Percentiles rank a stretch among this genome's conserved stretches.
These are phyloP conservation scores for Drosophila histrio DNA, from an alignment of 2,888 invertebrate species.

Conservation along the genomic window DNA sequence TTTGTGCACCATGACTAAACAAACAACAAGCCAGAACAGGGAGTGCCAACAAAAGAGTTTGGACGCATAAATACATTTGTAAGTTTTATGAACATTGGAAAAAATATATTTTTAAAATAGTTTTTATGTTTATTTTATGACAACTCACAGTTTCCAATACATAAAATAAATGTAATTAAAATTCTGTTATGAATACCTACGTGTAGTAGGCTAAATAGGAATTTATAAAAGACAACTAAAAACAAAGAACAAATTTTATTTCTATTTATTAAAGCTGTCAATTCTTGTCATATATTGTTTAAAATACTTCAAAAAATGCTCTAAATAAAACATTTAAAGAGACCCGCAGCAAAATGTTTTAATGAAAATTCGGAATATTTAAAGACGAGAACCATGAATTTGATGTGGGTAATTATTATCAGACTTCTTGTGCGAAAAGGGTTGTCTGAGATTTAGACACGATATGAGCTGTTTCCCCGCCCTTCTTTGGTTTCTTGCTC, in stretches of 20 bases:
- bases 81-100: not conserved
- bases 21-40: constrained; percentile 6
- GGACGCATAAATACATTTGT: not conserved
- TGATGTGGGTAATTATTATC: constrained; percentile 72
- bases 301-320: not conserved
- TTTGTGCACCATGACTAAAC: constrained; percentile 21
- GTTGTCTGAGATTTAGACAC: constrained; percentile 47
- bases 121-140: not conserved
- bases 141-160: not conserved
- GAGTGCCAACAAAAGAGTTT: not conserved
- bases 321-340: not conserved
- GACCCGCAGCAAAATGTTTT: constrained; percentile 29
- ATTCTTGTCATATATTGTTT: not conserved
- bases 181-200: no score
- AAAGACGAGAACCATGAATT: constrained; percentile 26
- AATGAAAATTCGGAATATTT: constrained; percentile 11
- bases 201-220: not conserved
- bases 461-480: constrained; percentile 1
- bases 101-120: not conserved
- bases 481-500: not conserved
- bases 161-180: not conserved
- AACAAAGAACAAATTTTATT: not conserved
- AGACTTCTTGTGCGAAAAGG: constrained; percentile 26
- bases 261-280: not conserved
- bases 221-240: not conserved